A percentile compares a stretch with the other conserved stretches of the same genome.
Conservation (phyloP, 2,888 invertebrate species). For the Periphyllus acericola region DNA sequence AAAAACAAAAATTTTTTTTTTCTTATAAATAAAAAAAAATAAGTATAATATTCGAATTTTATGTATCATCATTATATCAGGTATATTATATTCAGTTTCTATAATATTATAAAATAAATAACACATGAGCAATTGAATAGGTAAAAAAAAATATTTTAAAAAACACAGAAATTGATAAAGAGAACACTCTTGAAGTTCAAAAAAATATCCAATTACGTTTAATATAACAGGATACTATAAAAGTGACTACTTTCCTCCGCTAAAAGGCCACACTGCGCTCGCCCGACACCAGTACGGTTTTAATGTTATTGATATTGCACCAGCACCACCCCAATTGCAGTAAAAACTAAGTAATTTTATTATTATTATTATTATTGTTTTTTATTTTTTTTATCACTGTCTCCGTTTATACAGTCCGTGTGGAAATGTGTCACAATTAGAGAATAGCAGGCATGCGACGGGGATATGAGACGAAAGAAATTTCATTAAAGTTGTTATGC, state of each 20-base stretch:
- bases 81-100: too few relatives aligned
- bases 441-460: not conserved
- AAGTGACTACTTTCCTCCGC: not conserved
- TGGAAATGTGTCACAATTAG: conserved; percentile 21
- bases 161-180: too few relatives aligned
- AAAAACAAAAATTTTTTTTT: too few relatives aligned
- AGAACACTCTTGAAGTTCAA: too few relatives aligned
- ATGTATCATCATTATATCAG: too few relatives aligned
- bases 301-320: conserved; percentile 43
- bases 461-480: not conserved
- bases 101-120: too few relatives aligned
- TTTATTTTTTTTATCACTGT: not conserved
- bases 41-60: too few relatives aligned
- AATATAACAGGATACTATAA: not conserved
- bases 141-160: too few relatives aligned
- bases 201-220: too few relatives aligned
- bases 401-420: not conserved
- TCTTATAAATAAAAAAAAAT: too few relatives aligned
- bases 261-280: not conserved
- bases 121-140: too few relatives aligned
- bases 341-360: conserved; percentile 17
- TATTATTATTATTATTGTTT: not conserved
- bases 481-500: conserved; percentile 52
- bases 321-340: conserved; percentile 59
- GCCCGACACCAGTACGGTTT: not conserved